These are phyloP conservation scores for Rhagologus leucostigma DNA, from an alignment of 2,113 vertebrate genomes.

Conservation along the genomic window DNA sequence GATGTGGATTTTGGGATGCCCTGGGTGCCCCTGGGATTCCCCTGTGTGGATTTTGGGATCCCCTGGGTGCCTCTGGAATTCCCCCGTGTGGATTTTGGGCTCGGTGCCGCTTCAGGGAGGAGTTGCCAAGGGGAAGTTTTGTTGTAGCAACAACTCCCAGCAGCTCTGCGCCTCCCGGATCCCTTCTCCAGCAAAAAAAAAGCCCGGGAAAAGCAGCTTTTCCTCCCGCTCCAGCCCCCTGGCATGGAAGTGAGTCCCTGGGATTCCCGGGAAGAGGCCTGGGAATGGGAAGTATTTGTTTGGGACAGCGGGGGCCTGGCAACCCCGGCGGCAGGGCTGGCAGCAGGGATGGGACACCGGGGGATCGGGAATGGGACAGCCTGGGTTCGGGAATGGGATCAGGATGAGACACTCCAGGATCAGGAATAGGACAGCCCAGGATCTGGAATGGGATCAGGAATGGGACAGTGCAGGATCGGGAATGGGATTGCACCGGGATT, in stretches of 20 bases:
- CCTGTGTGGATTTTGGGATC: not conserved
- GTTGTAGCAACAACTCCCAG: constrained; percentile 66
- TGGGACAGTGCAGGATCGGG: not conserved
- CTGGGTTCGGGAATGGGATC: not conserved
- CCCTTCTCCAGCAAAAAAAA: not conserved
- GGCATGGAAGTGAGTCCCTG: accelerated
- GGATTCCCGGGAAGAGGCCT: accelerated
- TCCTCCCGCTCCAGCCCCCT: not conserved
- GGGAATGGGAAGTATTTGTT: not conserved
- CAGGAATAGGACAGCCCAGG: too few species aligned
- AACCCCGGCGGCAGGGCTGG: accelerated
- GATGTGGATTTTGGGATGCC: not conserved
- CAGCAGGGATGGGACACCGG: too few species aligned
- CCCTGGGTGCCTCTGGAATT: not conserved
- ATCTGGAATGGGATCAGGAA: not conserved
- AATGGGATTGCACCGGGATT: not conserved
- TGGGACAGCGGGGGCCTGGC: not conserved
- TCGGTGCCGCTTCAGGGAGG: not conserved
- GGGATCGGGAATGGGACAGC: not conserved
- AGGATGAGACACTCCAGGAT: not conserved
- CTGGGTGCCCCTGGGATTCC: not conserved
- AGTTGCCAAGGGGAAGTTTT: constrained; percentile 53
- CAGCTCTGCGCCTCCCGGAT: not conserved
- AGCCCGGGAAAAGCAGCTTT: not conserved
- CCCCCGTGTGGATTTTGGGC: not conserved